These are phyloP conservation scores for Argya squamiceps DNA, from an alignment of 2,797 vertebrate species.

Conservation along the genomic window DNA sequence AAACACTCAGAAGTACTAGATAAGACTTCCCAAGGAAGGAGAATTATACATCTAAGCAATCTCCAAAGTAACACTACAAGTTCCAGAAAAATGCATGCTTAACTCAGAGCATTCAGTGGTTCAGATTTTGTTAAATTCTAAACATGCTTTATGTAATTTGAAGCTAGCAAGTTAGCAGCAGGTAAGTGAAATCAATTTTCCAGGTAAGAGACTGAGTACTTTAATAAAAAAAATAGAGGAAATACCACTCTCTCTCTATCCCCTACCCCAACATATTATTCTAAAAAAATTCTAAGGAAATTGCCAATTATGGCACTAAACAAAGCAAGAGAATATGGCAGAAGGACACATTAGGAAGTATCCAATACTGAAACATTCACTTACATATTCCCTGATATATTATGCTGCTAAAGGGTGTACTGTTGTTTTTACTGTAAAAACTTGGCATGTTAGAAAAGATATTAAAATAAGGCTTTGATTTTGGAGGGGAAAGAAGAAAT, in stretches of 20 bases:
- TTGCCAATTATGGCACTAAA: not conserved
- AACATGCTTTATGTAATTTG: not conserved
- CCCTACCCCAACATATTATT: not conserved
- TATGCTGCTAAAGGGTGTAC: not conserved
- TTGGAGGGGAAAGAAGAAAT: not conserved
- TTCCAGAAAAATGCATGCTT: not conserved
- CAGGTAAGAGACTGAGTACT: not conserved
- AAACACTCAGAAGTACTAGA: not conserved
- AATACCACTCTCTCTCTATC: not conserved
- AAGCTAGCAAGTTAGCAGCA: not conserved
- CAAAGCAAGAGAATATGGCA: not conserved
- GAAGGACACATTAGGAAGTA: not conserved
- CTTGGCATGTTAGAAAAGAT: not conserved
- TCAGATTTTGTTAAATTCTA: not conserved
- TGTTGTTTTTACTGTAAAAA: not conserved
- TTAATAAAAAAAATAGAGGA: not conserved
- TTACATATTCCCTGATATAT: not conserved
- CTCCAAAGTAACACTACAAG: not conserved
- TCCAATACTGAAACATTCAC: not conserved
- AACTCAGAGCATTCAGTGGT: not conserved
- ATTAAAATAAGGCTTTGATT: not conserved
- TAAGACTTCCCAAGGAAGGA: not conserved
- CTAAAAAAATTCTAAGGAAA: not conserved
- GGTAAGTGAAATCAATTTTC: not conserved
- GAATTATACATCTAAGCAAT: not conserved